These are phyloP conservation scores for Centropus unirufus DNA, from an alignment of 2,113 vertebrate genomes.

Conservation along the genomic window DNA sequence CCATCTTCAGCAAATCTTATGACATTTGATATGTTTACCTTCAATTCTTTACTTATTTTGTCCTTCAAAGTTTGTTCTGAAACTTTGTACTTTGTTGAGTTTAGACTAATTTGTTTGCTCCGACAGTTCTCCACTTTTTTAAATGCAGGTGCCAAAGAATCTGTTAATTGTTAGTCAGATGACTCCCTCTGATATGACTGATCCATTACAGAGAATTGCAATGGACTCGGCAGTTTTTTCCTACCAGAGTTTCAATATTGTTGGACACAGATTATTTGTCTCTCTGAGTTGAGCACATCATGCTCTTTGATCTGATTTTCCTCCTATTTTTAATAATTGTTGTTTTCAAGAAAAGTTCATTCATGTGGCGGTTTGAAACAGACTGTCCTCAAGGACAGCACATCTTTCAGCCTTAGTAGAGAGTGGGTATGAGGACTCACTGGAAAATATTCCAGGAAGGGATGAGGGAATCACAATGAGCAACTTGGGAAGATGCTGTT, in stretches of 20 bases:
- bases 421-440: background rate
- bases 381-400: background rate
- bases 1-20: background rate
- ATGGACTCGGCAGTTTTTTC: background rate
- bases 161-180: background rate
- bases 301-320: background rate
- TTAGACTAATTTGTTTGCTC: background rate
- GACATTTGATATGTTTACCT: background rate
- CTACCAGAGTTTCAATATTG: background rate
- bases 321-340: background rate
- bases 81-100: background rate
- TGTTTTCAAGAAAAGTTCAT: background rate
- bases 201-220: background rate
- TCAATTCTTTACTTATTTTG: background rate
- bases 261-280: background rate
- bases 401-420: background rate
- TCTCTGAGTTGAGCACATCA: background rate
- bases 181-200: background rate
- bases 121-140: background rate
- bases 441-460: background rate
- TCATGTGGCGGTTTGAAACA: background rate
- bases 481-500: background rate
- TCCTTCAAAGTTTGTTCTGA: background rate
- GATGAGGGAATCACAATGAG: background rate
- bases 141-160: background rate